These are phyloP conservation scores for Stratiolaelaps scimitus DNA, from an alignment of 1,140 invertebrate species.

Conservation along the genomic window DNA sequence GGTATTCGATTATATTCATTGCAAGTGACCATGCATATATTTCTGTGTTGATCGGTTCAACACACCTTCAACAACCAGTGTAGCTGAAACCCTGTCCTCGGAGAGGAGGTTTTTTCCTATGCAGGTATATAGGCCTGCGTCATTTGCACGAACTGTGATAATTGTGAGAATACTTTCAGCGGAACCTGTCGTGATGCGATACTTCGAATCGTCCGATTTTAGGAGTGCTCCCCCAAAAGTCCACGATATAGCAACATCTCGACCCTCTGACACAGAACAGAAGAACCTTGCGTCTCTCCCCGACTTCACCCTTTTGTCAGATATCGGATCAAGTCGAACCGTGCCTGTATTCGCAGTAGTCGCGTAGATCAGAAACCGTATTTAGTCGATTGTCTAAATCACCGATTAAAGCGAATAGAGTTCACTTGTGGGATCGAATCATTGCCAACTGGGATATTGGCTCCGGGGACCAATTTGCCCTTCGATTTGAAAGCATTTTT, in stretches of 20 bases:
- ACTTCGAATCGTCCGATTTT: background rate
- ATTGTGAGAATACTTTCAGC: slow-evolving; percentile 21
- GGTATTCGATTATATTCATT: too few relatives aligned
- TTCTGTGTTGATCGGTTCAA: background rate
- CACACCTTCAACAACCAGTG: slow-evolving; percentile 7
- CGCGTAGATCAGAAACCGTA: too few relatives aligned
- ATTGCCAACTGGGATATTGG: too few relatives aligned
- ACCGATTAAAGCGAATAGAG: too few relatives aligned
- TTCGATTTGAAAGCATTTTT: too few relatives aligned
- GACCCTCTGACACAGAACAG: slow-evolving; percentile 2
- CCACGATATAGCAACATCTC: slow-evolving; percentile 1
- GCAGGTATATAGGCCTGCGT: slow-evolving; percentile 10
- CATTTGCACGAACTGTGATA: background rate
- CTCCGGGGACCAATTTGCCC: too few relatives aligned
- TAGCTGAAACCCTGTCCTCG: slow-evolving; percentile 16
- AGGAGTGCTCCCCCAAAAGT: background rate
- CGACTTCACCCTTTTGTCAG: background rate
- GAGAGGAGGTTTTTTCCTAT: slow-evolving; percentile 11
- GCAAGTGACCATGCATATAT: too few relatives aligned
- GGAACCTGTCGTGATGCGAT: background rate
- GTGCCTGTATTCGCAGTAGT: background rate
- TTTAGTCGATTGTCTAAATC: too few relatives aligned
- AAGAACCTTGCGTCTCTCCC: slow-evolving; percentile 14
- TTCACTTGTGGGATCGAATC: too few relatives aligned
- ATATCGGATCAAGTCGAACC: slow-evolving; percentile 12